A percentile compares a stretch with the other conserved stretches of the same genome.
phyloP scores from a whole-genome alignment of 2,797 vertebrate genomes.

The Acipenser ruthenus region DNA sequence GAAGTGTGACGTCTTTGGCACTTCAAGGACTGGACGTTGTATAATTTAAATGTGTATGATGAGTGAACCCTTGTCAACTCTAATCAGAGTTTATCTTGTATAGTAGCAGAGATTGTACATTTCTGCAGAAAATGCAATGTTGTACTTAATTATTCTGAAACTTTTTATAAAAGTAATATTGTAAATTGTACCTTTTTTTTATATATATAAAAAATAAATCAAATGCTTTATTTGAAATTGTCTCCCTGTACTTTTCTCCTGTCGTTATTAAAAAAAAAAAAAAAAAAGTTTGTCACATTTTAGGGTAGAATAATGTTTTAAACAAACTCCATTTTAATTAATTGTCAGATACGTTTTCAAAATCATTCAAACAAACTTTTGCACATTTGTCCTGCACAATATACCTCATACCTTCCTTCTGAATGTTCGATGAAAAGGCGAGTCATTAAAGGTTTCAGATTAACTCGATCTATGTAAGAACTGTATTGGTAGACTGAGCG shows the following conservation, averaged over 20 bases:
- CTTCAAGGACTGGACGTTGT: constrained; percentile 83
- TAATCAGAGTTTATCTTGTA: constrained; percentile 76
- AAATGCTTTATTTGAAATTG: constrained; percentile 79
- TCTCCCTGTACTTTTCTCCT: background rate
- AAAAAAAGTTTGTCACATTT: background rate
- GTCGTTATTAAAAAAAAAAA: background rate
- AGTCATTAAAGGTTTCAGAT: no score
- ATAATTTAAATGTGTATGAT: constrained; percentile 49
- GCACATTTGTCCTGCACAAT: no score
- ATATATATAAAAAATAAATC: constrained; percentile 86
- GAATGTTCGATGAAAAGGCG: no score
- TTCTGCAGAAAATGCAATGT: constrained; percentile 95
- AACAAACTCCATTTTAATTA: background rate
- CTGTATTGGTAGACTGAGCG: no score
- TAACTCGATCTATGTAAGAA: no score
- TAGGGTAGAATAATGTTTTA: no score
- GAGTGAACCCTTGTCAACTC: constrained; percentile 85
- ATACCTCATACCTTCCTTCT: no score
- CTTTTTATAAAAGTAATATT: constrained; percentile 99
- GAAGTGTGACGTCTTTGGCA: constrained; percentile 74
- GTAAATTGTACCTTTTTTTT: constrained; percentile 93
- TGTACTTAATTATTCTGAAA: constrained; percentile 97
- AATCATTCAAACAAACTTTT: no score
- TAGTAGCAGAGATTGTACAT: constrained; percentile 85
- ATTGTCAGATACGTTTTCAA: no score